These are phyloP conservation scores for Eleutherodactylus coqui DNA, from an alignment of 2,797 vertebrate genomes.

Conservation along the genomic window DNA sequence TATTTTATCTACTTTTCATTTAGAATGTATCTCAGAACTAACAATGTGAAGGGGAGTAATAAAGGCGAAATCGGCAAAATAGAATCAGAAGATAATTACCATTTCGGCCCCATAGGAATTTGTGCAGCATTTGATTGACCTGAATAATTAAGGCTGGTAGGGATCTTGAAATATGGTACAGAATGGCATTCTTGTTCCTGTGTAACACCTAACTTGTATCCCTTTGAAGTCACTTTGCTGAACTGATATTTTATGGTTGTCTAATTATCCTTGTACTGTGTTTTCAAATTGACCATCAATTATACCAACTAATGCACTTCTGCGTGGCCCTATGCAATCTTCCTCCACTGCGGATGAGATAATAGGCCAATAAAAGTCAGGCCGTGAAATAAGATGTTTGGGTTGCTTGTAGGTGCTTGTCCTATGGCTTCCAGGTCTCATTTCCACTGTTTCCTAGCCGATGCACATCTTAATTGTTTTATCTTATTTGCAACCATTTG, in stretches of 20 bases:
- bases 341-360: conserved; percentile 57
- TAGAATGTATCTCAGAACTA: neutral
- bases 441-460: conserved; percentile 17
- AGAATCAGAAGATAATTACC: neutral
- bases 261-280: conserved; percentile 58
- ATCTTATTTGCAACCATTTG: conserved; percentile 7
- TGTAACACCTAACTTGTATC: conserved; percentile 42
- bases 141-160: neutral
- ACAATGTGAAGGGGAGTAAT: neutral
- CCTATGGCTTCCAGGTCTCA: conserved; percentile 56
- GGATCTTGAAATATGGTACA: neutral
- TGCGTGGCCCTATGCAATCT: conserved; percentile 57
- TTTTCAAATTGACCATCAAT: conserved; percentile 63
- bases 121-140: neutral
- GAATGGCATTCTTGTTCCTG: conserved; percentile 4
- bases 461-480: conserved; percentile 55
- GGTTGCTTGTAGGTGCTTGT: conserved; percentile 58
- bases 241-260: conserved; percentile 60
- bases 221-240: conserved; percentile 57
- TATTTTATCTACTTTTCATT: neutral
- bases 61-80: neutral
- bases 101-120: neutral
- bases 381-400: conserved; percentile 54
- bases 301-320: conserved; percentile 60
- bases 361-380: conserved; percentile 62